Conservation (phyloP, 2,113 vertebrate species). For the Plectropomus leopardus region DNA sequence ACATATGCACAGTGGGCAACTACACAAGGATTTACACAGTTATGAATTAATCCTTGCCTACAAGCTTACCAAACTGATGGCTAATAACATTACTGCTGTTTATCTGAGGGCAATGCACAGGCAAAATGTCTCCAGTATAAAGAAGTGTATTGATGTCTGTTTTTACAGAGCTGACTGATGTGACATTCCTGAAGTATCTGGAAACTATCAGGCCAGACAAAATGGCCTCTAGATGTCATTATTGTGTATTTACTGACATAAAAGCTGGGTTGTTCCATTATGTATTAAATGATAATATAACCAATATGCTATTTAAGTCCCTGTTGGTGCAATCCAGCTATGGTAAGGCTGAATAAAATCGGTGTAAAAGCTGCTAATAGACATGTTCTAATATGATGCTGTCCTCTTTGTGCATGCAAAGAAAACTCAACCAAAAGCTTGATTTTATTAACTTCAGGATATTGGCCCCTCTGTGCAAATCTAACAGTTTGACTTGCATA, state of each 20-base stretch:
- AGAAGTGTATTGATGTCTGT: constrained; percentile 9
- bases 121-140: constrained; percentile 11
- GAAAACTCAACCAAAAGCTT: constrained; percentile 17
- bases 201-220: constrained; percentile 35
- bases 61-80: constrained; percentile 20
- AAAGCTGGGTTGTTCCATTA: constrained; percentile 11
- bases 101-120: constrained; percentile 28
- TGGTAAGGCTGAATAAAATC: constrained; percentile 25
- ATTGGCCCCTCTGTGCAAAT: constrained; percentile 36
- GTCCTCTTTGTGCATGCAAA: constrained; percentile 21
- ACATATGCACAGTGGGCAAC: not conserved
- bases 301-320: not conserved
- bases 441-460: not conserved
- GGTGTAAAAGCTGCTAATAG: not conserved
- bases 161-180: constrained; percentile 31
- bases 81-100: constrained; percentile 28
- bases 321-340: constrained; percentile 18
- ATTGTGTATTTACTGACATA: constrained; percentile 3
- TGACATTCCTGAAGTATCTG: constrained; percentile 32
- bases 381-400: constrained; percentile 24
- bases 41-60: constrained; percentile 22
- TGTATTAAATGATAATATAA: not conserved
- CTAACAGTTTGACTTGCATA: constrained; percentile 32
- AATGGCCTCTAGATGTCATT: constrained; percentile 14
- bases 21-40: not conserved